Percentiles rank a stretch among this genome's conserved stretches.
Conservation (phyloP, 2,113 vertebrate species). For the Vimba vimba region DNA sequence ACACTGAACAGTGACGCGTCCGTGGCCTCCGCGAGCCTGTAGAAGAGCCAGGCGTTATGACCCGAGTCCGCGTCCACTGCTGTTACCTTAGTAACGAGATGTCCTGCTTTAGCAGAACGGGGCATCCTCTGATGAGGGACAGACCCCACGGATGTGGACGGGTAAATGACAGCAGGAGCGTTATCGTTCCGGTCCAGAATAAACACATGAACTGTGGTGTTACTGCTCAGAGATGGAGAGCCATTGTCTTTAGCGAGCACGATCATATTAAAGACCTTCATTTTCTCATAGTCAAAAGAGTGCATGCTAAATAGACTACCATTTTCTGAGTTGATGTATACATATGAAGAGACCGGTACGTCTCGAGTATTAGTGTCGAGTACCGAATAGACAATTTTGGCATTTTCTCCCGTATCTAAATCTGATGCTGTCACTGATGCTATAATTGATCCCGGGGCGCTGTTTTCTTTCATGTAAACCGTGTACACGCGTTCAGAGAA, state of each 20-base stretch:
- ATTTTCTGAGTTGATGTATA: conserved; percentile 78
- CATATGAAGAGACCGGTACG: conserved; percentile 78
- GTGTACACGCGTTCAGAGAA: conserved; percentile 77
- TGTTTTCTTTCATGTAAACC: conserved; percentile 77
- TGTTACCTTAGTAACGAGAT: conserved; percentile 84
- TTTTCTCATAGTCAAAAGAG: conserved; percentile 78
- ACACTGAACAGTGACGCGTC: conserved; percentile 79
- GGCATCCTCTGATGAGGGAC: conserved; percentile 74
- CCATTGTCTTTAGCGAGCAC: conserved; percentile 78
- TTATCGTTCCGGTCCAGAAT: conserved; percentile 81
- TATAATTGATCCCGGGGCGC: conserved; percentile 70
- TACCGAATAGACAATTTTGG: conserved; percentile 82
- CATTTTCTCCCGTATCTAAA: conserved; percentile 73
- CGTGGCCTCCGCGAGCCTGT: conserved; percentile 77
- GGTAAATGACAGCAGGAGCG: conserved; percentile 78
- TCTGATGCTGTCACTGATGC: conserved; percentile 76
- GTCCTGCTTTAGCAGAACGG: conserved; percentile 77
- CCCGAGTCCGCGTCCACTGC: conserved; percentile 85
- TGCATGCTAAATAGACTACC: conserved; percentile 73
- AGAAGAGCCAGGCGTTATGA: conserved; percentile 86
- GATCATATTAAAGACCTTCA: conserved; percentile 75
- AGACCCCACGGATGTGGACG: conserved; percentile 65
- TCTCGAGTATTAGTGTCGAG: conserved; percentile 73
- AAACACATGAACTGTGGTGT: conserved; percentile 71
- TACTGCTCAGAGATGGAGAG: conserved; percentile 73